A percentile compares a stretch with the other conserved stretches of the same genome.
These are phyloP conservation scores for Tribolium freemani DNA, from an alignment of 2,888 invertebrate genomes.

Conservation along the genomic window DNA sequence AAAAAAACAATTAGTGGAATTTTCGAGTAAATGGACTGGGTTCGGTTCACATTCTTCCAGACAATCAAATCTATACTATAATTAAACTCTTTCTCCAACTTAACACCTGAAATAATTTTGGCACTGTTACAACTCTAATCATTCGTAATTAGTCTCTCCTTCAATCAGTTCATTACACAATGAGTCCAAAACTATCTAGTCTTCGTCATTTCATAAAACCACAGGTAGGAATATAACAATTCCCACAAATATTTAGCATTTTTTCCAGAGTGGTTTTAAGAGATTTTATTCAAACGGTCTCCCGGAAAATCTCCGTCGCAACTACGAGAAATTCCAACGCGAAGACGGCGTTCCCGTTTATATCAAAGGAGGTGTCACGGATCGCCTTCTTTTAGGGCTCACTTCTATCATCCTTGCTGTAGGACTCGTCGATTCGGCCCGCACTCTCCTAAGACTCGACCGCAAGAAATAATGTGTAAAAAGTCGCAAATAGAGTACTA, in stretches of 20 bases:
- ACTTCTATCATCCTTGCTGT: constrained; percentile 34
- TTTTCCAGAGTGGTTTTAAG: background rate
- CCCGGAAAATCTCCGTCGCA: constrained; percentile 26
- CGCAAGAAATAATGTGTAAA: constrained; percentile 6
- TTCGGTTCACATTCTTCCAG: too few relatives aligned
- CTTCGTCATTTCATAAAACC: background rate
- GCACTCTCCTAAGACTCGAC: constrained; percentile 6
- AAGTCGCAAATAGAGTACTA: background rate
- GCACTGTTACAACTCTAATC: constrained; percentile 8
- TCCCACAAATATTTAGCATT: background rate
- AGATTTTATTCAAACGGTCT: constrained; percentile 22
- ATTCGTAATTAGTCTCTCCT: background rate
- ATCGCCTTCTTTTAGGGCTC: constrained; percentile 40
- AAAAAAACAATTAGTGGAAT: too few relatives aligned
- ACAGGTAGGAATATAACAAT: constrained; percentile 6
- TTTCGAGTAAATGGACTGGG: too few relatives aligned
- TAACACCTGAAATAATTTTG: constrained; percentile 23
- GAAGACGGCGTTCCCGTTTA: constrained; percentile 50
- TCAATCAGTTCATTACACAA: background rate
- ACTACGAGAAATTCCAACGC: constrained; percentile 44
- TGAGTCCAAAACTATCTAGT: background rate
- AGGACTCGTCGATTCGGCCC: constrained; percentile 32
- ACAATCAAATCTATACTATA: too few relatives aligned
- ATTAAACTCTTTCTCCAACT: too few relatives aligned
- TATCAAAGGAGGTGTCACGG: constrained; percentile 49